A percentile compares a stretch with the other conserved stretches of the same genome.
phyloP scores from a whole-genome alignment of 2,797 vertebrate genomes.

The Ceryle rudis region DNA sequence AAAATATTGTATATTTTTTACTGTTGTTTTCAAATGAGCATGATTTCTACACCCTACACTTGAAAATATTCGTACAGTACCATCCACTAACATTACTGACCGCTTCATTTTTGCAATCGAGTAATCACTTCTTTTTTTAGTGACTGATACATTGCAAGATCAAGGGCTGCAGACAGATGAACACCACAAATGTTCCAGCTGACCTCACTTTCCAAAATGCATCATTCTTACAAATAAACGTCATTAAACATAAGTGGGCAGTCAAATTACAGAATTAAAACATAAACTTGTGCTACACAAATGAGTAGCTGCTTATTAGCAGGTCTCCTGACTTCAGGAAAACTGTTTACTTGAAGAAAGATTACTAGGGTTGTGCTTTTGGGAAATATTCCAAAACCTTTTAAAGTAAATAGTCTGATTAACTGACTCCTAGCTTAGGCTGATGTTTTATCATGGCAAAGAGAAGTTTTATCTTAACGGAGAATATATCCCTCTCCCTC shows the following conservation, averaged over 20 bases:
- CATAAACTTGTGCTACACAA: not conserved
- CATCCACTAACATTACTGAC: not conserved
- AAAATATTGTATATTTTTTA: not conserved
- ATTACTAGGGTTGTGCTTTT: not conserved
- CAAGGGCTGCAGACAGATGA: conserved; percentile 22
- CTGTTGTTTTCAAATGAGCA: not conserved
- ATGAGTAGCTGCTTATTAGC: not conserved
- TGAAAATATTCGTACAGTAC: not conserved
- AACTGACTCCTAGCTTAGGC: not conserved
- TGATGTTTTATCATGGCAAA: not conserved
- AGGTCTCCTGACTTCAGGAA: not conserved
- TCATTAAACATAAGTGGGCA: not conserved
- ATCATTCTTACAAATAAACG: not conserved
- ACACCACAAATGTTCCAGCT: conserved; percentile 15
- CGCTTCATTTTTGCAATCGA: not conserved
- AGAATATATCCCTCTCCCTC: not conserved
- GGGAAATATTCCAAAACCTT: not conserved
- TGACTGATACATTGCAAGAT: not conserved
- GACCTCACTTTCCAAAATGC: conserved; percentile 34
- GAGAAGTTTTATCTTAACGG: not conserved
- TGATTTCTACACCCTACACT: not conserved
- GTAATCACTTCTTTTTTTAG: conserved; percentile 22
- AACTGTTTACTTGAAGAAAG: not conserved
- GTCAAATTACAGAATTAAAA: conserved; percentile 1
- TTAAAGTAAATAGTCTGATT: not conserved